These are phyloP conservation scores for Linyphia triangularis DNA, from an alignment of 2,888 invertebrate genomes.

Conservation along the genomic window DNA sequence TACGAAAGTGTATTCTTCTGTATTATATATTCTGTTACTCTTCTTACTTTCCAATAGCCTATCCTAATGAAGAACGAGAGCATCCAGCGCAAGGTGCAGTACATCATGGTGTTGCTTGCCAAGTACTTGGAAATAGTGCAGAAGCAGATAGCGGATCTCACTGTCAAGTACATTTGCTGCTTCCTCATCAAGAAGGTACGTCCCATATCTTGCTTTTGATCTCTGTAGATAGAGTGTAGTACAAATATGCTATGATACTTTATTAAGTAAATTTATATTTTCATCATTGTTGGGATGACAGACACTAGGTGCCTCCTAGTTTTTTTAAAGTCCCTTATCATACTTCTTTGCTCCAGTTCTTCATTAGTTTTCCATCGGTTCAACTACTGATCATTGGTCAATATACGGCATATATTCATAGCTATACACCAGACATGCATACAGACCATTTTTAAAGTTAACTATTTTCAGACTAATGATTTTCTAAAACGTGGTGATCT, in stretches of 20 bases:
- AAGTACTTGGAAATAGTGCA: constrained; percentile 51
- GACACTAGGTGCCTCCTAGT: neutral
- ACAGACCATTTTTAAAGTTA: no score
- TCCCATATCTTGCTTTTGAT: no score
- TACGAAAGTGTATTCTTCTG: neutral
- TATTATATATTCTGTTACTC: neutral
- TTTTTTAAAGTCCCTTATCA: no score
- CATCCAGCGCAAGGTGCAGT: constrained; percentile 5
- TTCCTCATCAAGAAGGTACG: constrained; percentile 48
- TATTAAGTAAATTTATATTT: neutral
- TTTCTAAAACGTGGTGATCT: no score
- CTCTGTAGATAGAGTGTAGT: neutral
- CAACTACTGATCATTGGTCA: no score
- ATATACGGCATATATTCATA: no score
- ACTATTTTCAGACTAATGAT: no score
- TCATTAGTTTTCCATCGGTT: no score
- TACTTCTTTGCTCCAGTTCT: no score
- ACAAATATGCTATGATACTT: neutral
- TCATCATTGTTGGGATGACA: neutral
- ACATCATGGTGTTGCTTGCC: constrained; percentile 9
- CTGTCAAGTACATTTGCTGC: constrained; percentile 47
- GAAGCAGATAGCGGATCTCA: constrained; percentile 24
- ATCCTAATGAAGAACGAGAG: constrained; percentile 12
- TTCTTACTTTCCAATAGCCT: neutral
- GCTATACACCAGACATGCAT: no score